Percentiles rank a stretch among this genome's conserved stretches.
Evolutionary conservation across 2,797 vertebrate genomes (phyloP).

Genomic region (Amniataba percoides): DNA sequence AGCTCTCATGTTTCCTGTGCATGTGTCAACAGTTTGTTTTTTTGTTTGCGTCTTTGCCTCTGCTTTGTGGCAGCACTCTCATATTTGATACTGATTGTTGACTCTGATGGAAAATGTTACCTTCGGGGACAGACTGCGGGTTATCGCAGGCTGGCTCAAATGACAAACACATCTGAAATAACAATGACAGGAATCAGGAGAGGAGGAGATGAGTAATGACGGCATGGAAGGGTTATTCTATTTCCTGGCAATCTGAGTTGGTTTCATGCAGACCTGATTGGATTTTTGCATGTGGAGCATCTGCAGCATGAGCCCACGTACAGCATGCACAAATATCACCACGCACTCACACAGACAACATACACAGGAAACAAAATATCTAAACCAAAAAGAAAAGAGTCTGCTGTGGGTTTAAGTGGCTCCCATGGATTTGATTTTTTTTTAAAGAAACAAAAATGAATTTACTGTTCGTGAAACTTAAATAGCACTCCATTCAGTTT

Average conservation of each 20-base stretch:
- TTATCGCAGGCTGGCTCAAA: conserved; percentile 14
- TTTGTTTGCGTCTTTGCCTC: not conserved
- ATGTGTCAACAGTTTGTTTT: not conserved
- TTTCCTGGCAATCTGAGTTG: conserved; percentile 52
- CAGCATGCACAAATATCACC: conserved; percentile 7
- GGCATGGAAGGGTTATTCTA: conserved; percentile 30
- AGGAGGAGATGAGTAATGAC: conserved; percentile 50
- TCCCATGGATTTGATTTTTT: not conserved
- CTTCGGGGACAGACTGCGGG: conserved; percentile 37
- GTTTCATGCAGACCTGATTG: conserved; percentile 29
- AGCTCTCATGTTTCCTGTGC: not conserved
- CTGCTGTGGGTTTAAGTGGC: not conserved
- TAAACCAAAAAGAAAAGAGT: not conserved
- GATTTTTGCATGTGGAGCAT: conserved; percentile 19
- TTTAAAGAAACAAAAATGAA: not conserved
- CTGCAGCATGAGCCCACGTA: conserved; percentile 36
- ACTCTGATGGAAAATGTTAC: conserved; percentile 38
- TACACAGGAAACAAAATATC: not conserved
- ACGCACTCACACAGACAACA: not conserved
- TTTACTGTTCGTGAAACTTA: not conserved
- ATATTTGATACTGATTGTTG: conserved; percentile 27
- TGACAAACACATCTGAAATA: conserved; percentile 38
- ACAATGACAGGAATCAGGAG: conserved; percentile 40
- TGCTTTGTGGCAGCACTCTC: not conserved
- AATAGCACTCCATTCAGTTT: not conserved